phyloP scores from a whole-genome alignment of 2,797 vertebrate species.

The Chaetodon trifasciatus region DNA sequence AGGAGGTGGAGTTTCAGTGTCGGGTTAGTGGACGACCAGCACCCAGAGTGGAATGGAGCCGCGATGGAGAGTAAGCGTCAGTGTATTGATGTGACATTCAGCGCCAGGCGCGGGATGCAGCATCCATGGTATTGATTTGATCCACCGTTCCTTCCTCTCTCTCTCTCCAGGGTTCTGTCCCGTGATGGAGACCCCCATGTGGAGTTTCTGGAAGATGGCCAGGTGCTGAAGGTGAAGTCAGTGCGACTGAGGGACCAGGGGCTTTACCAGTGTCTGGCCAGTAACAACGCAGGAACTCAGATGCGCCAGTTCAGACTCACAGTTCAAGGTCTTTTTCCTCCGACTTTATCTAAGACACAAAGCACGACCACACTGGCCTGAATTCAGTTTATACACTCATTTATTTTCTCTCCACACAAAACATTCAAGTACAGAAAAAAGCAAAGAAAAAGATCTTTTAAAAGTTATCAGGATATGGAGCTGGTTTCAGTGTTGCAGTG shows the following conservation, averaged over 20 bases:
- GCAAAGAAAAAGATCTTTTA: not conserved
- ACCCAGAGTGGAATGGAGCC: constrained; percentile 91
- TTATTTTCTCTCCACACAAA: not conserved
- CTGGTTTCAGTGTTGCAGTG: not conserved
- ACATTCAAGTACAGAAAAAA: not conserved
- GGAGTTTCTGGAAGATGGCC: constrained; percentile 86
- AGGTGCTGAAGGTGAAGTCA: constrained; percentile 85
- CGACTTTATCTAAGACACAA: constrained; percentile 31
- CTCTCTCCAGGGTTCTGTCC: constrained; percentile 83
- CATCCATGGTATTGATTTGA: not conserved
- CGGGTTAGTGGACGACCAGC: constrained; percentile 84
- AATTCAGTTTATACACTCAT: not conserved
- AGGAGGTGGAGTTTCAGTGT: constrained; percentile 88
- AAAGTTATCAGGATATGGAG: not conserved
- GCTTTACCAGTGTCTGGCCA: constrained; percentile 90
- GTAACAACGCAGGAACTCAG: constrained; percentile 90
- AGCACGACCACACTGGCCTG: constrained; percentile 12
- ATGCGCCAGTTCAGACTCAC: constrained; percentile 88
- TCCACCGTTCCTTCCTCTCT: not conserved
- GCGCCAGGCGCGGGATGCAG: not conserved
- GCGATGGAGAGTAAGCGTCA: constrained; percentile 89
- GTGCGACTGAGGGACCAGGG: constrained; percentile 88
- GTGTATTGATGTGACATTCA: constrained; percentile 26
- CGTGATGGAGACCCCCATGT: constrained; percentile 82
- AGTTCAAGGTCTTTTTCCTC: constrained; percentile 81